Base-by-base conservation (phyloP, 2,797 vertebrate species). In the Oreochromis mossambicus region DNA sequence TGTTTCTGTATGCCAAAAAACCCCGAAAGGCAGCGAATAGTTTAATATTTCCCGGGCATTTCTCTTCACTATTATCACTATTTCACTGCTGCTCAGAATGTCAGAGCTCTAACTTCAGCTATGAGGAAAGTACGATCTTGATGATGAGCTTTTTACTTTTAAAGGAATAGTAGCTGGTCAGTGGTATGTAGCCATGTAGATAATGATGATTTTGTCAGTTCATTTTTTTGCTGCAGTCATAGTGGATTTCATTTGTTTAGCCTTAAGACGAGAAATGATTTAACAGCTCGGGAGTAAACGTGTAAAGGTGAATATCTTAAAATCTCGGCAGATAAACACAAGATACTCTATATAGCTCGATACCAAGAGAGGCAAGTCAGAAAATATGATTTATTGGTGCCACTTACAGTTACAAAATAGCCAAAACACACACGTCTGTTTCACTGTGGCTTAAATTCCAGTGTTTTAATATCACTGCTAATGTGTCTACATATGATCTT, bases 381-480 rank as follows among this genome's bases (percentile, higher is more conserved):
- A 82, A 78, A 56, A 79, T 15, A 13, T 24, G 43, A 48, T 82
- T 80, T 34, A 43, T 70, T 32, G 70, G 36, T 85, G 84, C 81
- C 87, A 80, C 52, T 83, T n/a, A 52, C 34, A 26, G 36, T 84
- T 87, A 34, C 82, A 88, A 81, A 91, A 85, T 32, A 90, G 77
- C 82, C 66, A 56, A 83, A 86, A 83, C 77, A 79, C 81, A 81
- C 61, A 61, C 51, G 78, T 88, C 85, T 80, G 83, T 58, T 88
- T 84, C 82, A 84, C 84, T 81, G 89, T 94, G 88, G 89, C 89
- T 92, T 85, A n/a, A 86, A 84, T 84, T 89, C 52, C 87, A 86
- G 86, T 91, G 89, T 92, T 93, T 93, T 32, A 56, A 83, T 85
- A 78, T 92, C 85, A 90, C 87, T 34, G 86, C 90, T 88, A 77